phyloP scores from a whole-genome alignment of 2,113 vertebrate genomes.

The Dissostichus mawsoni region DNA sequence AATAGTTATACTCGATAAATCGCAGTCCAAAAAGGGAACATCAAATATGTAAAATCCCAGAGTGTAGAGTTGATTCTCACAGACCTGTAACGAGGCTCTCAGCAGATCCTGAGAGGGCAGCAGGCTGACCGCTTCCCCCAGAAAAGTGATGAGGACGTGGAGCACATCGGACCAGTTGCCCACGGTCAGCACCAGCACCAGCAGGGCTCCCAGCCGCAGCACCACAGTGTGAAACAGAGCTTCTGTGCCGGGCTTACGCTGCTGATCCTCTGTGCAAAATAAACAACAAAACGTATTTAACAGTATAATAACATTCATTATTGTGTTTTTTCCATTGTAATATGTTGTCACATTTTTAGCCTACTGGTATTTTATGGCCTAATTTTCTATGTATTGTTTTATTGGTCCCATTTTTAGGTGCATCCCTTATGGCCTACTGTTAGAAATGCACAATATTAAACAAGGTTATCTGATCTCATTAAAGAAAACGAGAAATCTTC shows the following conservation, averaged over 20 bases:
- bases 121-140: conserved; percentile 89
- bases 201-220: conserved; percentile 86
- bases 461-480: background rate
- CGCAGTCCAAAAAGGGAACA: too few species aligned
- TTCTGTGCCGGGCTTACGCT: conserved; percentile 52
- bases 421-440: background rate
- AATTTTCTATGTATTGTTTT: background rate
- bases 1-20: background rate
- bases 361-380: background rate
- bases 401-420: background rate
- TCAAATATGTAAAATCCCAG: background rate
- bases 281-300: background rate
- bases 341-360: background rate
- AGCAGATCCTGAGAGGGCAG: conserved; percentile 74
- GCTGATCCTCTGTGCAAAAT: conserved; percentile 83
- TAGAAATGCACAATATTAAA: too few species aligned
- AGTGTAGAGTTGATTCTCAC: background rate
- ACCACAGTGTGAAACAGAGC: conserved; percentile 78
- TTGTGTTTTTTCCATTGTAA: background rate
- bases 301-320: background rate
- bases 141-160: conserved; percentile 82
- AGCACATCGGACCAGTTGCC: conserved; percentile 88
- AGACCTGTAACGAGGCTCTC: conserved; percentile 68
- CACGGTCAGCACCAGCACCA: conserved; percentile 88
- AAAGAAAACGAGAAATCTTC: background rate